phyloP scores from a whole-genome alignment of 2,113 vertebrate species.

The Limanda limanda region DNA sequence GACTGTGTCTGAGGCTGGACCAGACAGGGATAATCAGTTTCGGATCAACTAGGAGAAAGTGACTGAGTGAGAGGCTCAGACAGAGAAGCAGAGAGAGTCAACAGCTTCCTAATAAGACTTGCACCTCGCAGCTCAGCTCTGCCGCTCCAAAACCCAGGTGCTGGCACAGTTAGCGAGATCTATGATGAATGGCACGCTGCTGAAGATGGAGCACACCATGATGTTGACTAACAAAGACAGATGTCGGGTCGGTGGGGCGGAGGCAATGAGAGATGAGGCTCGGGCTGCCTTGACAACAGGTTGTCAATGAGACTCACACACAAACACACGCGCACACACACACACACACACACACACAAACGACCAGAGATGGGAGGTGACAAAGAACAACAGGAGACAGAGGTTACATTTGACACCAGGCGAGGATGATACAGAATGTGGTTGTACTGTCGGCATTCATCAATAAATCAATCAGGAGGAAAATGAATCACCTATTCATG shows the following conservation, averaged over 20 bases:
- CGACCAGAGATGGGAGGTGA: conserved; percentile 65
- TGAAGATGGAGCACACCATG: conserved; percentile 72
- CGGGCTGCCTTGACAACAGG: conserved; percentile 67
- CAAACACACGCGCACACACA: conserved; percentile 19
- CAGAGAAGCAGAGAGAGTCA: conserved; percentile 54
- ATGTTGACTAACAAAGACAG: conserved; percentile 80
- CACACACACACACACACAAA: conserved; percentile 5
- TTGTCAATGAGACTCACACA: conserved; percentile 49
- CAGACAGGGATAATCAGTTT: conserved; percentile 52
- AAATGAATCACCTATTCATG: neutral
- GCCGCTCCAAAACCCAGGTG: conserved; percentile 60
- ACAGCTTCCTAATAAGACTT: conserved; percentile 65
- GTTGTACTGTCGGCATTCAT: conserved; percentile 13
- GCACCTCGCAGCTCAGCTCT: conserved; percentile 56
- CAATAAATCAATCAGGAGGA: neutral
- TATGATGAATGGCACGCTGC: conserved; percentile 66
- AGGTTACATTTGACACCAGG: conserved; percentile 60
- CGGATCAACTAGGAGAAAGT: conserved; percentile 54
- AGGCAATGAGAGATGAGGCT: conserved; percentile 75
- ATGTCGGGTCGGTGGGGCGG: conserved; percentile 69
- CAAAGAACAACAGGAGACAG: conserved; percentile 56
- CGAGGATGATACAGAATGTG: conserved; percentile 47
- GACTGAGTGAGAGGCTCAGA: conserved; percentile 53
- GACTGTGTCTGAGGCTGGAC: conserved; percentile 34
- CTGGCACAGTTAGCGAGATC: conserved; percentile 58